Conservation (phyloP, 2,797 vertebrate species). For the Parotocinclus haroldoi region DNA sequence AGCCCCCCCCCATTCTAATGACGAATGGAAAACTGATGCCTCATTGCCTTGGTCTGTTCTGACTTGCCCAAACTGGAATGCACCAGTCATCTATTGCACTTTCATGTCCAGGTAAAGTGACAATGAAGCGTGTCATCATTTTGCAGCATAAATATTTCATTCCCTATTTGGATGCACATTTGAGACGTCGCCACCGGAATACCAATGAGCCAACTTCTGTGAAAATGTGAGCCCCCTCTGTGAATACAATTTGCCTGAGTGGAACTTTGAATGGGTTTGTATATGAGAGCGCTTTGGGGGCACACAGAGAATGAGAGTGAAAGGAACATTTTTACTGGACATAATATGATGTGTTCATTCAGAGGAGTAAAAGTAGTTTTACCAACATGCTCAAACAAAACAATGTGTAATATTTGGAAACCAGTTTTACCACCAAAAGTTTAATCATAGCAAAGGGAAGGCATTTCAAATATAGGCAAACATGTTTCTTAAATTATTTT, state of each 20-base stretch:
- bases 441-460: no score
- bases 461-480: no score
- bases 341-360: not conserved
- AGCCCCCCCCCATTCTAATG: conserved; percentile 12
- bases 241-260: conserved; percentile 56
- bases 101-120: conserved; percentile 73
- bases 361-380: conserved; percentile 4
- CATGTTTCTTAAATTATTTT: no score
- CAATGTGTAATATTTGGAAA: not conserved
- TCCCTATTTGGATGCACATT: conserved; percentile 74
- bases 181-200: conserved; percentile 58
- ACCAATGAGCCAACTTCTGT: conserved; percentile 57
- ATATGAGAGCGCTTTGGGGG: conserved; percentile 14
- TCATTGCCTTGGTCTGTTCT: conserved; percentile 64
- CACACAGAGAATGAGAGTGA: conserved; percentile 11
- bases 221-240: conserved; percentile 43
- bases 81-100: conserved; percentile 65
- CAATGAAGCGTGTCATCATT: conserved; percentile 69
- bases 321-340: not conserved
- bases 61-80: conserved; percentile 72
- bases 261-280: conserved; percentile 33
- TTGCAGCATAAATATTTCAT: conserved; percentile 73
- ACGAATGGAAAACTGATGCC: conserved; percentile 50
- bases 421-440: not conserved
- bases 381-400: not conserved